Conservation (phyloP, 2,113 vertebrate genomes). For the Podocnemis expansa region DNA sequence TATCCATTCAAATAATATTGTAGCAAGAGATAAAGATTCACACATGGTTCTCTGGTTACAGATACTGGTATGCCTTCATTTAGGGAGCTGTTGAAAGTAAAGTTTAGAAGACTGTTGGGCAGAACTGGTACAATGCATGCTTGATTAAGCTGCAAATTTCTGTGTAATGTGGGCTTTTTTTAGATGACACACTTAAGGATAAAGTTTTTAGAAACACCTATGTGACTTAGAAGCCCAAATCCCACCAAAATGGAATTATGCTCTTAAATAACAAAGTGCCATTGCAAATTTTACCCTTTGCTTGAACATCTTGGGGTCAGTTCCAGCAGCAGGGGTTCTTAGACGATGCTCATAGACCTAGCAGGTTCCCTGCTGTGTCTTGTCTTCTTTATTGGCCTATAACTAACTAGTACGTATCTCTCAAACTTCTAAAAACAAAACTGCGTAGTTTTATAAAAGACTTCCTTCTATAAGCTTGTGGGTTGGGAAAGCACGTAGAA, state of each 20-base stretch:
- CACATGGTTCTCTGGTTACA: constrained; percentile 36
- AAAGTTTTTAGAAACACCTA: neutral
- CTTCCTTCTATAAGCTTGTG: neutral
- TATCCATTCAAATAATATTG: constrained; percentile 41
- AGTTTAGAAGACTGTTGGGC: neutral
- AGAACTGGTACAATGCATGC: rapidly evolving
- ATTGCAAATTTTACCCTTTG: constrained; percentile 14
- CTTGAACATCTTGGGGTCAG: constrained; percentile 31
- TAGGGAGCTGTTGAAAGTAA: constrained; percentile 38
- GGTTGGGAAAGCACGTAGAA: constrained; percentile 16
- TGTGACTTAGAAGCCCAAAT: neutral
- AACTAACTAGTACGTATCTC: neutral
- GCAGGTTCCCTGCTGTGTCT: neutral
- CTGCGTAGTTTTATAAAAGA: neutral
- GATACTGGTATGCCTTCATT: constrained; percentile 36
- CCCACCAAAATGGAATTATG: neutral
- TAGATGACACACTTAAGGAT: neutral
- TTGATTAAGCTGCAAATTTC: neutral
- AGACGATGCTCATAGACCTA: constrained; percentile 4
- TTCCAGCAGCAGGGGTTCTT: neutral
- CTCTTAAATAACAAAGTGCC: neutral
- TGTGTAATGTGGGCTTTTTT: neutral
- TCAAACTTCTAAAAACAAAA: neutral
- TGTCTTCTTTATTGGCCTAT: constrained; percentile 46
- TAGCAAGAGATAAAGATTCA: constrained; percentile 32